A percentile compares a stretch with the other conserved stretches of the same genome.
Evolutionary conservation across 2,113 vertebrate species (phyloP).

Genomic region (Sinocyclocheilus grahami): DNA sequence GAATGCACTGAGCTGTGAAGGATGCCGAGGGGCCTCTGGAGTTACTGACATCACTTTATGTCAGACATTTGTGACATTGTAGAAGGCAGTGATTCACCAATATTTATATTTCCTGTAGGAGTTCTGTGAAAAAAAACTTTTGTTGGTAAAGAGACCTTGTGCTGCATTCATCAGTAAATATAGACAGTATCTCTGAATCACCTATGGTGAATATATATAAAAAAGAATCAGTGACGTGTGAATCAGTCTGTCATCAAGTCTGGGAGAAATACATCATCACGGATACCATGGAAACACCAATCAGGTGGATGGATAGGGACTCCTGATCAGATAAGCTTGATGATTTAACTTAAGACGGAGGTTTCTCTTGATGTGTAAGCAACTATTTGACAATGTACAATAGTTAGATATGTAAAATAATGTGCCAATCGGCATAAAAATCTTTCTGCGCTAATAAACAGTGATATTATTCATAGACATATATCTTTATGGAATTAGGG

Average conservation of each 20-base stretch:
- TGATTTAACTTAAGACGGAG: background rate
- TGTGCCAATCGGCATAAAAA: background rate
- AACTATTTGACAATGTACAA: conserved; percentile 13
- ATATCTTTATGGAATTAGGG: background rate
- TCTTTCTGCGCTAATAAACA: too few relatives aligned
- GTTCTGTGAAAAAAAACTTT: background rate
- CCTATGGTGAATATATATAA: background rate
- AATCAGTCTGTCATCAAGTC: conserved; percentile 28
- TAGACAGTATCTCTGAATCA: conserved; percentile 40
- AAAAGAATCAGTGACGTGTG: conserved; percentile 35
- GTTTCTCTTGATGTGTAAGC: background rate
- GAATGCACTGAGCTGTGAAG: conserved; percentile 9
- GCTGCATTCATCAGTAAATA: conserved; percentile 12
- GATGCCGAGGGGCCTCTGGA: background rate
- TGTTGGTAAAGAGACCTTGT: background rate
- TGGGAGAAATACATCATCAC: conserved; percentile 5
- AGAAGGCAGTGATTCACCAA: background rate
- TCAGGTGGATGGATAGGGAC: conserved; percentile 18
- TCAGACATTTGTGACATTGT: conserved; percentile 6
- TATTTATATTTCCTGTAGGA: conserved; percentile 4
- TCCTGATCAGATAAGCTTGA: background rate
- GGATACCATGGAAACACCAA: conserved; percentile 42
- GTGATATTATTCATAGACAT: too few relatives aligned
- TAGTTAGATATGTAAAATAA: background rate
- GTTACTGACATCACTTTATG: conserved; percentile 3